Base-by-base conservation (phyloP, 2,888 invertebrate species). In the Ophioninae sp. region DNA sequence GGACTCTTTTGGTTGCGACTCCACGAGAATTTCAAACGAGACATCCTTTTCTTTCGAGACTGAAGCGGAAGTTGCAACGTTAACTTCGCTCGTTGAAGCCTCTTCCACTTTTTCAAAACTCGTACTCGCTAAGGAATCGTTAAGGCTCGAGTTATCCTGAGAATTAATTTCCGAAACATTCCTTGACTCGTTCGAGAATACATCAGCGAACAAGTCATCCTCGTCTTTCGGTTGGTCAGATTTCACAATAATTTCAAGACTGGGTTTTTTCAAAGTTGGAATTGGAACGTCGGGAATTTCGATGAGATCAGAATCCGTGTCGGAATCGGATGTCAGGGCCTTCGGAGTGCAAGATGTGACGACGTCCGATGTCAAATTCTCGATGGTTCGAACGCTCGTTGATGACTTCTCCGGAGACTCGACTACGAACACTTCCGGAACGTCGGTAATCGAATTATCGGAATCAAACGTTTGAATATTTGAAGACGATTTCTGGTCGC, bases 161-260 rank as follows among this genome's bases (percentile, higher is more conserved):
- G 59, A 7, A 65, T 75, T 76, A 10, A 72, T 17, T 22, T 83
- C 76, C 44, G 81, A 73, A 2, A 72, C 8, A 51, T 63, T 80
- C 58, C n/a, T 65, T 56, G 87, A 13, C 39, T 83, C 74, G 64
- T 56, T 69, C 65, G 58, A 72, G 91, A 96, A 96, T 81, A 96
- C 92, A 93, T 96, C 96, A n/a, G 95, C 95, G 93, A 97, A 97
- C 81, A 97, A 94, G 92, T 96, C 96, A 88, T 96, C 95, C 10
- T 93, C 90, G 17, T 88, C 65, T 58, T 87, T 87, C 0, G 71
- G 9, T 76, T 91, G 87, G 81, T 89, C 87, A 44, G 91, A 88
- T 80, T 92, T 91, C n/a, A 94, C 91, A 17, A 92, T 88, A 86
- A 94, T 93, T 90, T 93, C 90, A 56, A 93, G 87, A 58, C 65